A percentile compares a stretch with the other conserved stretches of the same genome.
Evolutionary conservation across 2,113 vertebrate genomes (phyloP).

Genomic region (Salvator merianae): DNA sequence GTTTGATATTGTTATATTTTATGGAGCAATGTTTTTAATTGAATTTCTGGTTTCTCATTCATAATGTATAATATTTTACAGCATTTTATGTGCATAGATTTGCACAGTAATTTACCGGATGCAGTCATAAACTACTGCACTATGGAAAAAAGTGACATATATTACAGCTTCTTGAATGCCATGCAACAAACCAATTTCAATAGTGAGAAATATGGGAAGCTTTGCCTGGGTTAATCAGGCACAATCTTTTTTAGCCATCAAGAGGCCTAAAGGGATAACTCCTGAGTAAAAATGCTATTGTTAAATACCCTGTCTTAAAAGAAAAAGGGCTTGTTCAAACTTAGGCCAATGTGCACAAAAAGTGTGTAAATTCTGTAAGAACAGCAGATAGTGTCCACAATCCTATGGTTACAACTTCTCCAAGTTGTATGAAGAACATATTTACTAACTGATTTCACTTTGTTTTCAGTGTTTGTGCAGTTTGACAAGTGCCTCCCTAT

Average conservation of each 20-base stretch:
- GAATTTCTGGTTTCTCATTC: slow-evolving; percentile 47
- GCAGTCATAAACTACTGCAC: slow-evolving; percentile 35
- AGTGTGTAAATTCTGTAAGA: too few species aligned
- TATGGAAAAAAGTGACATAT: slow-evolving; percentile 30
- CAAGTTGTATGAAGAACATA: too few species aligned
- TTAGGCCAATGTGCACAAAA: too few species aligned
- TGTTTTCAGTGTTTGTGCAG: too few species aligned
- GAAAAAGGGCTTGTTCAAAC: too few species aligned
- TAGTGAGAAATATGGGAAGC: slow-evolving; percentile 3
- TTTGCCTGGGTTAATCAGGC: background rate
- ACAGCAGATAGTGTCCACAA: too few species aligned
- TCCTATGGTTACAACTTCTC: too few species aligned
- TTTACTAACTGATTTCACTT: too few species aligned
- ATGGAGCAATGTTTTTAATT: slow-evolving; percentile 33
- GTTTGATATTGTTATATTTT: slow-evolving; percentile 42
- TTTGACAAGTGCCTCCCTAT: too few species aligned
- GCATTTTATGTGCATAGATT: slow-evolving; percentile 37
- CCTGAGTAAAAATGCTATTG: background rate
- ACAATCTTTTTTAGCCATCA: background rate
- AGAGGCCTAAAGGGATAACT: background rate
- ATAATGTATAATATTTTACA: slow-evolving; percentile 36
- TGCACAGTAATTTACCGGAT: slow-evolving; percentile 41
- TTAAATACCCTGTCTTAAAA: too few species aligned
- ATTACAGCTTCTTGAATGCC: slow-evolving; percentile 43
- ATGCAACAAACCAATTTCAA: slow-evolving; percentile 43